A percentile compares a stretch with the other conserved stretches of the same genome.
Conservation (phyloP, 2,888 invertebrate genomes). For the Silvanus unidentatus region DNA sequence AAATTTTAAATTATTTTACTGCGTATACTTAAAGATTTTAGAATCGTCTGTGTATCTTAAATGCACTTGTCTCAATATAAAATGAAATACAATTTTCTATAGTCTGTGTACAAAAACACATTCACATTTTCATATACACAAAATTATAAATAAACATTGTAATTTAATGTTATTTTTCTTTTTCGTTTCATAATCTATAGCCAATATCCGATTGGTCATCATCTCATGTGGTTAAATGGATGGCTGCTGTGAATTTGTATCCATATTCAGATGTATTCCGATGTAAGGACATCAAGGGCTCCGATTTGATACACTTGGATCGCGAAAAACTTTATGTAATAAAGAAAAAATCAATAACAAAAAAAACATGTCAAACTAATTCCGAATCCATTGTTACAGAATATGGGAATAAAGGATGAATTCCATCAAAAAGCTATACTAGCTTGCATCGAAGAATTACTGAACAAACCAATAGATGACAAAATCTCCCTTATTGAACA, state of each 20-base stretch:
- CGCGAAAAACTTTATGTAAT: conserved; percentile 61
- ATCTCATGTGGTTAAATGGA: conserved; percentile 67
- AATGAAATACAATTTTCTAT: too few species aligned
- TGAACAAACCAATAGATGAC: conserved; percentile 32
- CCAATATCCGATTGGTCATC: conserved; percentile 65
- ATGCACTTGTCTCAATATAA: too few species aligned
- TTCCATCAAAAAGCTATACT: conserved; percentile 66
- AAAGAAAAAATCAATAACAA: too few species aligned
- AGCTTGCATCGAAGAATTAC: conserved; percentile 60
- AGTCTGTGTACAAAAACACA: too few species aligned
- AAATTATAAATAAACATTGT: too few species aligned
- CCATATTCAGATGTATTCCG: conserved; percentile 66
- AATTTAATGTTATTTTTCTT: conserved; percentile 3
- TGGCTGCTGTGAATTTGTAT: conserved; percentile 67
- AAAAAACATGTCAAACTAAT: not conserved
- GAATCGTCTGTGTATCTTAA: too few species aligned
- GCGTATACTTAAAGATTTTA: too few species aligned
- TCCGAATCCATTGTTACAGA: conserved; percentile 44
- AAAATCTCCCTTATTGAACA: conserved; percentile 18
- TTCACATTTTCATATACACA: too few species aligned
- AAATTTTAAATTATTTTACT: too few species aligned
- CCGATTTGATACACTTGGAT: conserved; percentile 59
- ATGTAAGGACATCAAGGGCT: conserved; percentile 64
- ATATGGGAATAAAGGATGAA: conserved; percentile 69
- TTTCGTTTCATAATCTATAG: conserved; percentile 46